phyloP scores from a whole-genome alignment of 2,113 vertebrate genomes.

The Dipodomys ordii region DNA sequence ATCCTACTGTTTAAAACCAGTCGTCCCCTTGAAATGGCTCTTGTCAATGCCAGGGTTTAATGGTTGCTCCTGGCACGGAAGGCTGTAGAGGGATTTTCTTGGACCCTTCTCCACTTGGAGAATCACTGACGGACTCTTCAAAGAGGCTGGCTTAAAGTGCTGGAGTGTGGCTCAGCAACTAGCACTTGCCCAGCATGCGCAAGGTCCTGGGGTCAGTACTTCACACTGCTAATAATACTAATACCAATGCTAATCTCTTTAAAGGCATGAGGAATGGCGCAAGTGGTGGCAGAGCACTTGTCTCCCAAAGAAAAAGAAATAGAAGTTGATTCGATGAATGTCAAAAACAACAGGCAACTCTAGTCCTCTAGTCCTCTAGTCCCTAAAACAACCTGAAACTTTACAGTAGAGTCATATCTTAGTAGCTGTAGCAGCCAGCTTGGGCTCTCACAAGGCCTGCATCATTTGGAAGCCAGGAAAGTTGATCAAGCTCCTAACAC shows the following conservation, averaged over 20 bases:
- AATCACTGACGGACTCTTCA: background rate
- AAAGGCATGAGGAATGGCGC: no score
- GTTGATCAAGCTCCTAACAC: background rate
- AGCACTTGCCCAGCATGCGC: no score
- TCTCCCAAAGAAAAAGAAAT: no score
- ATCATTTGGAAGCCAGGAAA: conserved; percentile 41
- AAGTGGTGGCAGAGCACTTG: no score
- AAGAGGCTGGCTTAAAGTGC: background rate
- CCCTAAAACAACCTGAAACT: background rate
- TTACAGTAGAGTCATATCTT: background rate
- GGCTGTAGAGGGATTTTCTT: background rate
- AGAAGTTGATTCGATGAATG: background rate
- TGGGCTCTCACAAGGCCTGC: background rate
- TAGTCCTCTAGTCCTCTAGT: no score
- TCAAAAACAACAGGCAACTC: background rate
- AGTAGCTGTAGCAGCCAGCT: background rate
- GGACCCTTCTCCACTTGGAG: background rate
- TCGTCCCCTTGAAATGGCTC: background rate
- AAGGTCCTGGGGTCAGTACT: no score
- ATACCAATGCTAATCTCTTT: no score
- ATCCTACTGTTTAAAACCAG: background rate
- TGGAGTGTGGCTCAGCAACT: no score
- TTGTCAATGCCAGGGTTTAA: background rate
- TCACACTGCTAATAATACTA: no score
- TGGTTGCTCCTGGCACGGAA: conserved; percentile 5